Evolutionary conservation across 2,113 vertebrate genomes (phyloP).

Genomic region (Sorex fumeus): DNA sequence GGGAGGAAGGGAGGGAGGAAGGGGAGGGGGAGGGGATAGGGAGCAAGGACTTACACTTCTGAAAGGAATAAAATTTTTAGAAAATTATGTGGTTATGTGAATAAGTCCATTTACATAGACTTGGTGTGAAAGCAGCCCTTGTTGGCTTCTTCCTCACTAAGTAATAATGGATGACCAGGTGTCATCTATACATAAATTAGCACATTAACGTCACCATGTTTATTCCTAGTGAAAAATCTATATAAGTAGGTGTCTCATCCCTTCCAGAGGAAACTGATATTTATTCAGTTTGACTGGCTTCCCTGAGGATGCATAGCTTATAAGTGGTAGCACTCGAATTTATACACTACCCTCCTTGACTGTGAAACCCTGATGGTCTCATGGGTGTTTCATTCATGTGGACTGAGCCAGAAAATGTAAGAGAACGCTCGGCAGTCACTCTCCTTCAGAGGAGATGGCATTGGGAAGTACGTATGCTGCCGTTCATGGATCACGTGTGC

Average conservation of each 20-base stretch:
- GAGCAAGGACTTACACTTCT: too few species aligned
- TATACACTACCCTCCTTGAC: neutral
- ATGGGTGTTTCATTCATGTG: conserved; percentile 17
- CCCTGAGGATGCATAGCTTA: neutral
- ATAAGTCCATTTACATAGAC: neutral
- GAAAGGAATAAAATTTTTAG: too few species aligned
- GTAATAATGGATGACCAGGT: conserved; percentile 4
- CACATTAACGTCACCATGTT: neutral
- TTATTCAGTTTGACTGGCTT: neutral
- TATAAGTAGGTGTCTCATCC: neutral
- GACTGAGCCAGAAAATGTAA: neutral
- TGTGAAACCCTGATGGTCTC: neutral
- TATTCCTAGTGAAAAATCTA: neutral
- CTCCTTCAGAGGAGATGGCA: neutral
- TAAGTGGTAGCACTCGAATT: conserved; percentile 20
- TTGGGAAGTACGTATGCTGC: neutral
- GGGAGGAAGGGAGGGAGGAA: too few species aligned
- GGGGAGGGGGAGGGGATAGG: too few species aligned
- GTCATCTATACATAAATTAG: conserved; percentile 2
- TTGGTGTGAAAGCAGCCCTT: conserved; percentile 7
- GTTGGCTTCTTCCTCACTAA: neutral
- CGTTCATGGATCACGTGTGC: conserved; percentile 16
- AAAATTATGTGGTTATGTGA: neutral
- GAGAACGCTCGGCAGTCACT: neutral
- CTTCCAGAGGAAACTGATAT: neutral